Base-by-base conservation (phyloP, 2,888 invertebrate genomes). In the Piscicola geometra region DNA sequence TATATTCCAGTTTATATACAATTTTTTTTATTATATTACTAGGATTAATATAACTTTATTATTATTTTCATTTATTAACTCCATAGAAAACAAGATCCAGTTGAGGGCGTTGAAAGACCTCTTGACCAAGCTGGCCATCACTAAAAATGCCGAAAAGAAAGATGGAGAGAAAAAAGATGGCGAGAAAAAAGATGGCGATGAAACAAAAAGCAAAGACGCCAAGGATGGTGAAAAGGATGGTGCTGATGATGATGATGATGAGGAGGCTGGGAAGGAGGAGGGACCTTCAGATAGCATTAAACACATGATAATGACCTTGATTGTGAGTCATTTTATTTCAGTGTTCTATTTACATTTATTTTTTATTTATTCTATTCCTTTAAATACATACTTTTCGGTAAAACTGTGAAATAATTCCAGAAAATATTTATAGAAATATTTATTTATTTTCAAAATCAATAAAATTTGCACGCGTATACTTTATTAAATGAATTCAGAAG, bases 401-500 rank as follows among this genome's bases (percentile, higher is more conserved):
- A n/a, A n/a, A n/a, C n/a, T n/a, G n/a, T n/a, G n/a, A n/a, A n/a
- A n/a, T n/a, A n/a, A n/a, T n/a, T n/a, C n/a, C n/a, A n/a, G n/a
- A n/a, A n/a, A n/a, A n/a, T n/a, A n/a, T n/a, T n/a, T n/a, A n/a
- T n/a, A n/a, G n/a, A n/a, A n/a, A n/a, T n/a, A n/a, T n/a, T n/a
- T n/a, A n/a, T n/a, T n/a, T n/a, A n/a, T n/a, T n/a, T n/a, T n/a
- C n/a, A n/a, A n/a, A n/a, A n/a, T n/a, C n/a, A n/a, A n/a, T n/a
- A n/a, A n/a, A n/a, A n/a, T n/a, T n/a, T n/a, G n/a, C n/a, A n/a
- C n/a, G n/a, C n/a, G n/a, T n/a, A n/a, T n/a, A n/a, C n/a, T n/a
- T 67, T 35, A 67, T 35, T 67, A n/a, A 64, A 64, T 64, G n/a
- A 28, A 3, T 64, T 67, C 21, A 67, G 67, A 67, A 67, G 35